Conservation (phyloP, 2,888 invertebrate genomes). For the Papilio elwesi region DNA sequence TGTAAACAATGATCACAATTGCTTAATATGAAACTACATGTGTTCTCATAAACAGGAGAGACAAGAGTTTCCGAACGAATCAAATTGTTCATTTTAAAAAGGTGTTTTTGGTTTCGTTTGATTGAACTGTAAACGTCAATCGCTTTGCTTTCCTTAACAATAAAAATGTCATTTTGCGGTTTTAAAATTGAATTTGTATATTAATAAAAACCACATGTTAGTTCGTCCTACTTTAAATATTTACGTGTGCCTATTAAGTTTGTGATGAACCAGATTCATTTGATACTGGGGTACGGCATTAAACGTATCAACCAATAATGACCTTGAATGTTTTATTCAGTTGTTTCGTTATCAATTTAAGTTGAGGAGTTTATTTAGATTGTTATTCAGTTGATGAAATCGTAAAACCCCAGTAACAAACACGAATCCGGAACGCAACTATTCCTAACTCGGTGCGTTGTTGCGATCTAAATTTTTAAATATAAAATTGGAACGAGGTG, state of each 20-base stretch:
- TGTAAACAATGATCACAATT: conserved; percentile 31
- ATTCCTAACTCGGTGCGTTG: conserved; percentile 55
- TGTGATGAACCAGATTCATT: background rate
- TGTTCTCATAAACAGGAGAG: conserved; percentile 50
- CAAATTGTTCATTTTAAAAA: conserved; percentile 40
- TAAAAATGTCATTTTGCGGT: conserved; percentile 20
- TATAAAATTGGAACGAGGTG: conserved; percentile 77
- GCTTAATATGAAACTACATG: conserved; percentile 47
- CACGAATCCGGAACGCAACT: conserved; percentile 34
- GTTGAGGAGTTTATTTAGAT: background rate
- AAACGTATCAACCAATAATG: too few species aligned
- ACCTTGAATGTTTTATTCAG: background rate
- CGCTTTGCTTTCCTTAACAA: conserved; percentile 2
- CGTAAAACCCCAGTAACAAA: conserved; percentile 29
- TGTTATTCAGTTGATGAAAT: background rate
- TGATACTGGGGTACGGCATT: background rate
- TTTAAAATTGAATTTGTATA: background rate
- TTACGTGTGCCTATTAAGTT: background rate
- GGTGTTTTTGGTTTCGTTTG: background rate
- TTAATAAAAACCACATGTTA: conserved; percentile 3
- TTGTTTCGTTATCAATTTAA: background rate
- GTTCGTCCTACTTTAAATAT: conserved; percentile 14
- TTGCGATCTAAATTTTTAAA: conserved; percentile 64
- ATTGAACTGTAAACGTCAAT: conserved; percentile 8
- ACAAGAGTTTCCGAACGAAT: conserved; percentile 49